Base-by-base conservation (phyloP, 2,113 vertebrate species). In the Micronycteris hirsuta region DNA sequence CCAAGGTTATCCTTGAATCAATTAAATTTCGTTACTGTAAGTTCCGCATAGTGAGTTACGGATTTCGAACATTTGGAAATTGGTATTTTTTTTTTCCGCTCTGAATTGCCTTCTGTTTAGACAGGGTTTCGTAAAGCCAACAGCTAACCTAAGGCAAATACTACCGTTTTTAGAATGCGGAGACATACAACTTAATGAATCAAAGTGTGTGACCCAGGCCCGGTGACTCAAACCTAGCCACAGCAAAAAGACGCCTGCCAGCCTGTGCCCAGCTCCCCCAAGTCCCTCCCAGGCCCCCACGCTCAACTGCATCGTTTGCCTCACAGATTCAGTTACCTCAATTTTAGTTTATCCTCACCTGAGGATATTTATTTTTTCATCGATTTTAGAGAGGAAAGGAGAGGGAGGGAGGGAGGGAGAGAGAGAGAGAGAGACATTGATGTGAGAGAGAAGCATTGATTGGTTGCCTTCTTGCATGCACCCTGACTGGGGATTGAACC, bases 31-130 rank as follows among this genome's bases (percentile, higher is more conserved):
- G 5, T 71, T 43, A 43, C 56, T 7, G 33, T 33, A 61, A 78
- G 67, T 41, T 70, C n/a, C 26, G 14, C 10, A 17, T 36, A 24
- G 41, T 6, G 14, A 67, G 61, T 73, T 85, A 52, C 0, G 7
- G 65, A 52, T 68, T 54, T 9, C 9, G 54, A 49, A 81, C 78
- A 80, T 73, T 93, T 96, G 71, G 89, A 86, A 89, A 56, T 28
- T 5, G 10, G n/a, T 63, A 16, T 90, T 52, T 80, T 74, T n/a
- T n/a, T n/a, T 47, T 65, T 5, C 77, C 17, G 73, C 7, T 92
- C 71, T 77, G 65, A 74, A 82, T 85, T 38, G 67, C 85, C 47
- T 95, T 90, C 87, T 95, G 47, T 92, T 89, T 94, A 92, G 67
- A 81, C 31, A 26, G 63, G 31, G 73, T 52, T 95, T 93, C 89